Conservation (phyloP, 2,888 invertebrate species). For the Polyommatus iphigenia region DNA sequence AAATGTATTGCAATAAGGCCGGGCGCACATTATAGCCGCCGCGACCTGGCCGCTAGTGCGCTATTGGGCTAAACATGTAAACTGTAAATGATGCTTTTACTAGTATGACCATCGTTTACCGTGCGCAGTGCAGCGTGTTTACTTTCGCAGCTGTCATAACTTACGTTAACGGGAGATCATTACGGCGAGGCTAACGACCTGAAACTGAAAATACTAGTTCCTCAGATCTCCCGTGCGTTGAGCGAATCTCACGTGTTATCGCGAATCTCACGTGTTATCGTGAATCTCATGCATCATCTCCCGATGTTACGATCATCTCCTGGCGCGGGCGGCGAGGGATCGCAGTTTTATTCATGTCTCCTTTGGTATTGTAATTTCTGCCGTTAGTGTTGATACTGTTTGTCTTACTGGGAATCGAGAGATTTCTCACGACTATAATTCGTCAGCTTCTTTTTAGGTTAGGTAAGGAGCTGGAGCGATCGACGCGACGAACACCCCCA, state of each 20-base stretch:
- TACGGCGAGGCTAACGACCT: not conserved
- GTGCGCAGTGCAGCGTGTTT: not conserved
- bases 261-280: not conserved
- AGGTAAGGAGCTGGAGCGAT: no score
- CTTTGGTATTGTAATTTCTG: not conserved
- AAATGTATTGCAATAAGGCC: not conserved
- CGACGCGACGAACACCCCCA: not conserved
- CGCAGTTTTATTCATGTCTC: not conserved
- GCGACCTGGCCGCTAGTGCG: no score
- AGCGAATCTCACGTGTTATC: not conserved
- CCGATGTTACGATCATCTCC: not conserved
- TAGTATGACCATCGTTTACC: not conserved
- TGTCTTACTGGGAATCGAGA: not conserved
- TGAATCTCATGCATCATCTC: not conserved
- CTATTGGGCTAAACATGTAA: not conserved
- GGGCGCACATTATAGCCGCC: no score
- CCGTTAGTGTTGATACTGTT: not conserved
- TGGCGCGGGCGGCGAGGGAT: not conserved
- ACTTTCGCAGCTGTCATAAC: not conserved
- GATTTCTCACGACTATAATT: not conserved
- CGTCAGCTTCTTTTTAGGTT: no score
- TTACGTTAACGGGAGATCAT: not conserved
- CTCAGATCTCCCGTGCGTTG: not conserved
- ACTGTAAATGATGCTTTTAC: not conserved
- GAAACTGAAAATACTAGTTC: no score